Evolutionary conservation across 2,888 invertebrate species (phyloP).

Genomic region (Apotomis turbidana): DNA sequence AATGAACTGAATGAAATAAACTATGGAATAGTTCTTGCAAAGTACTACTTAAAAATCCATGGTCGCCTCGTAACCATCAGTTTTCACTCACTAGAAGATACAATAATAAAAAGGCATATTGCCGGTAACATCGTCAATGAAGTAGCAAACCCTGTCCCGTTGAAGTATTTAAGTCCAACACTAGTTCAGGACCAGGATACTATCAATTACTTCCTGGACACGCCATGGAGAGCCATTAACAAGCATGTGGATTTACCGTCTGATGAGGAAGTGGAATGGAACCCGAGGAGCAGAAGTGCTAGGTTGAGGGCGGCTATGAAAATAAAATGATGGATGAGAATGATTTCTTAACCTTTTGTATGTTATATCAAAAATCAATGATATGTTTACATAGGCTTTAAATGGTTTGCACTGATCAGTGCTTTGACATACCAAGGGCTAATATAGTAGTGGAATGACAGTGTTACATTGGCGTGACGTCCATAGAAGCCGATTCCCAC

Average conservation of each 20-base stretch:
- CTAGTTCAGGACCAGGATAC: slow-evolving; percentile 84
- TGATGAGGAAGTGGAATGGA: slow-evolving; percentile 88
- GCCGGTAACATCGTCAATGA: slow-evolving; percentile 89
- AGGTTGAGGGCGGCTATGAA: slow-evolving; percentile 93
- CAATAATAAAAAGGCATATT: slow-evolving; percentile 95
- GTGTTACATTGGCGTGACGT: too few relatives aligned
- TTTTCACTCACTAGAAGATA: slow-evolving; percentile 97
- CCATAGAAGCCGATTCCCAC: too few relatives aligned
- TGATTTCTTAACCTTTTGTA: too few relatives aligned
- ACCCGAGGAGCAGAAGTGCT: slow-evolving; percentile 95
- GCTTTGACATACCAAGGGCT: too few relatives aligned
- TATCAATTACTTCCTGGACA: slow-evolving; percentile 84
- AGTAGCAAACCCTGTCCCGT: slow-evolving; percentile 87
- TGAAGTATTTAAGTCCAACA: slow-evolving; percentile 88
- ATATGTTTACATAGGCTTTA: too few relatives aligned
- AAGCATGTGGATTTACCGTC: slow-evolving; percentile 92
- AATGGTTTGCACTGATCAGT: too few relatives aligned
- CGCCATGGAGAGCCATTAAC: slow-evolving; percentile 90
- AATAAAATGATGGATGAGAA: slow-evolving; percentile 70
- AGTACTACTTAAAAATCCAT: slow-evolving; percentile 89
- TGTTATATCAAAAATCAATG: too few relatives aligned
- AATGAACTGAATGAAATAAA: slow-evolving; percentile 98
- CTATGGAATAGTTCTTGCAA: slow-evolving; percentile 91
- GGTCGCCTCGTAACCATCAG: slow-evolving; percentile 93
- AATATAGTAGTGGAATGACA: too few relatives aligned